Base-by-base conservation (phyloP, 2,113 vertebrate species). In the Apodemus speciosus region DNA sequence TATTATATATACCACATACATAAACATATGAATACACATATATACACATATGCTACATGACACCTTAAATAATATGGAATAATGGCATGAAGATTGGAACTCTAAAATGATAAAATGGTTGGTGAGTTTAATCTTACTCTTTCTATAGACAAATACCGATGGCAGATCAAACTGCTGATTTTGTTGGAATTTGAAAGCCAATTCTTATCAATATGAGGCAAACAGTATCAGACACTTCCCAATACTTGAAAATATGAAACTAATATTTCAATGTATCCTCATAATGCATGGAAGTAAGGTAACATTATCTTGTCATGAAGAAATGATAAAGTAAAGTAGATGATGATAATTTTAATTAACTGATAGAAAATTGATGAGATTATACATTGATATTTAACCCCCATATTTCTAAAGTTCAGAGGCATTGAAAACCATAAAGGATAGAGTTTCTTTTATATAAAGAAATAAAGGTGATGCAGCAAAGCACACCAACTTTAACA, bases 321-420 rank as follows among this genome's bases (percentile, higher is more conserved):
- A 21, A 85, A 93, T 81, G 72, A 83, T 58, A 77, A n/a, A 40
- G 75, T 73, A 83, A 91, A 92, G 10, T 72, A 77, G 43, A 84
- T 87, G 43, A 84, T 87, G 20, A 23, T 46, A 91, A 84, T 87
- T 92, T 68, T 13, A 87, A 94, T 80, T 93, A 91, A 73, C n/a
- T 87, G 46, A 40, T 43, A 85, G 25, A 85, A 91, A 93, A 89
- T 58, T 87, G 16, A 81, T 81, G 40, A 81, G 2, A 92, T 86
- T 93, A 86, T 86, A 77, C 43, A 60, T 83, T 91, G 32, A n/a
- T 83, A 72, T 77, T 83, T 88, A 80, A 1, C 7, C 11, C 5
- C 91, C 16, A 71, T 88, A 81, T 38, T 18, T 91, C 46, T 95
- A 16, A 81, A 40, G 77, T 73, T 92, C 60, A 88, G 11, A 85